These are phyloP conservation scores for Drosophila ustulata DNA, from an alignment of 2,888 invertebrate species.

Conservation along the genomic window DNA sequence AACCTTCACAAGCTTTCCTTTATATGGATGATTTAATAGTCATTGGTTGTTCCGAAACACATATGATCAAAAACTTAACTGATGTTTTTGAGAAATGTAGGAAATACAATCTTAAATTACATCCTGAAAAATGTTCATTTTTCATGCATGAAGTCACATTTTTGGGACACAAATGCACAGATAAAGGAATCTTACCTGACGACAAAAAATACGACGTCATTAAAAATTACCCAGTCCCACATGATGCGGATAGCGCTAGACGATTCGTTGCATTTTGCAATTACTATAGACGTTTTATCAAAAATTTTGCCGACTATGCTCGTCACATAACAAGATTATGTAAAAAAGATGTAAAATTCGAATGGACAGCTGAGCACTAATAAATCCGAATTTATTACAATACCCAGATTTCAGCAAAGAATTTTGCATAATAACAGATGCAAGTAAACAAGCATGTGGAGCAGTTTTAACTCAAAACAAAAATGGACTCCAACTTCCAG, in stretches of 20 bases:
- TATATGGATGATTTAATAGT: conserved; percentile 24
- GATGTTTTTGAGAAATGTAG: conserved; percentile 3
- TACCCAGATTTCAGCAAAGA: too few relatives aligned
- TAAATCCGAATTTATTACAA: too few relatives aligned
- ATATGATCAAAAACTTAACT: too few relatives aligned
- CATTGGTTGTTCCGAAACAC: conserved; percentile 11
- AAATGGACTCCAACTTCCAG: background rate
- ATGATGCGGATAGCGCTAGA: conserved; percentile 11
- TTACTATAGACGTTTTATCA: conserved; percentile 10
- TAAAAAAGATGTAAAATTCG: conserved; percentile 9
- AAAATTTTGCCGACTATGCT: conserved; percentile 12
- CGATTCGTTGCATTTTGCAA: background rate
- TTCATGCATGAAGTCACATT: conserved; percentile 11
- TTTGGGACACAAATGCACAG: background rate
- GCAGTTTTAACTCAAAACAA: background rate
- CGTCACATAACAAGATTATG: conserved; percentile 14
- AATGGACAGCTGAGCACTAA: conserved; percentile 3
- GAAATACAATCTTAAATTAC: conserved; percentile 12
- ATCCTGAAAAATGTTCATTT: conserved; percentile 5
- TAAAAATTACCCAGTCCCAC: background rate
- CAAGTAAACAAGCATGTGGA: background rate
- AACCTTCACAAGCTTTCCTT: conserved; percentile 18
- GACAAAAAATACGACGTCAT: conserved; percentile 13
- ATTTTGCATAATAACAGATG: too few relatives aligned
- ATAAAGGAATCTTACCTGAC: background rate